phyloP scores from a whole-genome alignment of 2,113 vertebrate genomes.

The Spea bombifrons region DNA sequence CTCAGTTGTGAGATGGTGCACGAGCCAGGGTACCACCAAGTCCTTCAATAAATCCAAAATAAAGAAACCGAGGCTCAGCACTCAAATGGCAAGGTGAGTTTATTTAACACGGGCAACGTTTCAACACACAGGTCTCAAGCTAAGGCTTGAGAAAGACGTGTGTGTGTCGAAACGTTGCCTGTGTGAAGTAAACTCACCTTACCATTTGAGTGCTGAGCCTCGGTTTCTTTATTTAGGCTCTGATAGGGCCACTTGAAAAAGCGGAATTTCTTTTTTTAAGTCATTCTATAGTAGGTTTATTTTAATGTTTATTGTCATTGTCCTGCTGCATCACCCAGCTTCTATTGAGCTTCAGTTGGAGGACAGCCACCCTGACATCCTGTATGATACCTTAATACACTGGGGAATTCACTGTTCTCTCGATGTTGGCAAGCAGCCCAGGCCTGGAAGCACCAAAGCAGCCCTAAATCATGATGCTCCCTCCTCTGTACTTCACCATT shows the following conservation, averaged over 20 bases:
- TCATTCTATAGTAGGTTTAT: neutral
- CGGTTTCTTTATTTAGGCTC: too few species aligned
- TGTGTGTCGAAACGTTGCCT: too few species aligned
- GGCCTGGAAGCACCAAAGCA: constrained; percentile 1
- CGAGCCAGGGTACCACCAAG: too few species aligned
- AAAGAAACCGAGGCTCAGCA: too few species aligned
- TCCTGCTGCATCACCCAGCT: neutral
- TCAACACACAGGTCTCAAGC: too few species aligned
- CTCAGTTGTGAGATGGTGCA: too few species aligned
- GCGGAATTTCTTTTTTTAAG: neutral
- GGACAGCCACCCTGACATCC: neutral
- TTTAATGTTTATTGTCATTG: neutral
- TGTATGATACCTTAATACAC: neutral
- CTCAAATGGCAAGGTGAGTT: too few species aligned
- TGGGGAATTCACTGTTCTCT: neutral
- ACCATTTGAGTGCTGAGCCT: too few species aligned
- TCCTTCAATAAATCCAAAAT: too few species aligned
- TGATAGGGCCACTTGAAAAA: neutral
- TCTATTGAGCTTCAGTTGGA: neutral
- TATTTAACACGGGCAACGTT: too few species aligned
- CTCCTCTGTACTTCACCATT: neutral
- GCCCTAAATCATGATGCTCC: constrained; percentile 13
- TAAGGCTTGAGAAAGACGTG: too few species aligned
- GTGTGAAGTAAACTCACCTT: too few species aligned
- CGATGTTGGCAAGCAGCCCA: constrained; percentile 4